These are phyloP conservation scores for Campylorhamphus procurvoides DNA, from an alignment of 2,113 vertebrate genomes.

Conservation along the genomic window DNA sequence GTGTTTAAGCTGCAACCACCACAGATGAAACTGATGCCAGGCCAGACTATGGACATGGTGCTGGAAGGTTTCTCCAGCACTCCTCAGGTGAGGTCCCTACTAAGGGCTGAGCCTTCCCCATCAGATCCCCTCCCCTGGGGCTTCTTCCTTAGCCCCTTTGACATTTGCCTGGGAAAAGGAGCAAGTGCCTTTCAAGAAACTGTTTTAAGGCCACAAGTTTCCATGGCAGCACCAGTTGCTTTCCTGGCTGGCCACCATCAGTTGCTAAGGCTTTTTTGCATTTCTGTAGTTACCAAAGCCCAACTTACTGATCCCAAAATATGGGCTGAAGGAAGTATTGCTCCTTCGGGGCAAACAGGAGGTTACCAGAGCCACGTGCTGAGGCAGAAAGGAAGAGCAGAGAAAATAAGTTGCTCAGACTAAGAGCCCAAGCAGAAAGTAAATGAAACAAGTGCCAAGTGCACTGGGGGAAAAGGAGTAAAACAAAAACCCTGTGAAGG, in stretches of 20 bases:
- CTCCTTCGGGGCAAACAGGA: not conserved
- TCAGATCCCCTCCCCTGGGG: not conserved
- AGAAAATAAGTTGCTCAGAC: not conserved
- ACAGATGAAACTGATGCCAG: constrained; percentile 78
- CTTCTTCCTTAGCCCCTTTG: constrained; percentile 4
- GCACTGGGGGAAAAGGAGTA: not conserved
- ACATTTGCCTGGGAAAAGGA: not conserved
- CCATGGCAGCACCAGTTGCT: constrained; percentile 9
- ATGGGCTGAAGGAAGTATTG: not conserved
- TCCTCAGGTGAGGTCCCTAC: constrained; percentile 74
- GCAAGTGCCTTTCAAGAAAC: constrained; percentile 12
- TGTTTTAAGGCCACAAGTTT: not conserved
- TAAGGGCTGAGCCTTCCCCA: not conserved
- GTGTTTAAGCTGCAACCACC: constrained; percentile 78
- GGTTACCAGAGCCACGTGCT: not conserved
- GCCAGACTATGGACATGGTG: constrained; percentile 75
- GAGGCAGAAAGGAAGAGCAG: not conserved
- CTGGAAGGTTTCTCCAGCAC: constrained; percentile 79
- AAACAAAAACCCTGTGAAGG: not conserved
- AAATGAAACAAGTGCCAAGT: not conserved
- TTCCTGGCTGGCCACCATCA: not conserved
- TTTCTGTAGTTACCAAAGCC: constrained; percentile 45
- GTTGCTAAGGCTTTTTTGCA: constrained; percentile 48
- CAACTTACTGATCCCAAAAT: not conserved
- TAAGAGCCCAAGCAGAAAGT: not conserved